These are phyloP conservation scores for Drosophila jambulina DNA, from an alignment of 1,140 invertebrate genomes.

Conservation along the genomic window DNA sequence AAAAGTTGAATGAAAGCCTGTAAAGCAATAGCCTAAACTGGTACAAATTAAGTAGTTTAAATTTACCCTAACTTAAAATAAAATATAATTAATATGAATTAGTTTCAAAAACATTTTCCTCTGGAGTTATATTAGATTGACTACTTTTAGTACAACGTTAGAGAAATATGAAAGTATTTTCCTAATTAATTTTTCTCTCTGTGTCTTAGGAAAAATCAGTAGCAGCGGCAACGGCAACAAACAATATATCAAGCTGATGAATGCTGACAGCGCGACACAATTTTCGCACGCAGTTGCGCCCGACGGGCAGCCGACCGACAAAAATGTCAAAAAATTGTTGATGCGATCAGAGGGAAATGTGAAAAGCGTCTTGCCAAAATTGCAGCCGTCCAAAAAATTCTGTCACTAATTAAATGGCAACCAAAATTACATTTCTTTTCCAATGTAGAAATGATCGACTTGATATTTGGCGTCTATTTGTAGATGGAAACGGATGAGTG, in stretches of 20 bases:
- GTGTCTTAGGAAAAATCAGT: conserved; percentile 5
- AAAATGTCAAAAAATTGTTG: conserved; percentile 66
- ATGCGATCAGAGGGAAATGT: conserved; percentile 38
- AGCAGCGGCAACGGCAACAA: conserved; percentile 32
- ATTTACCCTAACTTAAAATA: neutral
- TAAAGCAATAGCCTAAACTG: neutral
- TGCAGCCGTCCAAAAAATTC: conserved; percentile 49
- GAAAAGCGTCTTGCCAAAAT: conserved; percentile 52
- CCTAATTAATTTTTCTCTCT: neutral
- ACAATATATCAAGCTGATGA: conserved; percentile 64
- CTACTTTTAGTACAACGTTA: neutral
- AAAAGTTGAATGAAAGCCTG: neutral
- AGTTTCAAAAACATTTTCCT: neutral
- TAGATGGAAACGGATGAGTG: conserved; percentile 22
- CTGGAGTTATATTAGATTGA: too few relatives aligned
- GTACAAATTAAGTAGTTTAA: neutral
- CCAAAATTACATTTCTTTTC: conserved; percentile 11
- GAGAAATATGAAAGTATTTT: neutral
- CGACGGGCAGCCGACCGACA: conserved; percentile 60
- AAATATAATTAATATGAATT: neutral
- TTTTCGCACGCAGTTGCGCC: conserved; percentile 68
- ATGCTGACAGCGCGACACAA: conserved; percentile 61
- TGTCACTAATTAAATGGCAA: conserved; percentile 57
- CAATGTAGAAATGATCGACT: conserved; percentile 21
- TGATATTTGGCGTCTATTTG: neutral